Evolutionary conservation across 1,140 invertebrate genomes (phyloP), one percentile per base, ranked within the genome.

Genomic region (Drosophila burlai): DNA sequence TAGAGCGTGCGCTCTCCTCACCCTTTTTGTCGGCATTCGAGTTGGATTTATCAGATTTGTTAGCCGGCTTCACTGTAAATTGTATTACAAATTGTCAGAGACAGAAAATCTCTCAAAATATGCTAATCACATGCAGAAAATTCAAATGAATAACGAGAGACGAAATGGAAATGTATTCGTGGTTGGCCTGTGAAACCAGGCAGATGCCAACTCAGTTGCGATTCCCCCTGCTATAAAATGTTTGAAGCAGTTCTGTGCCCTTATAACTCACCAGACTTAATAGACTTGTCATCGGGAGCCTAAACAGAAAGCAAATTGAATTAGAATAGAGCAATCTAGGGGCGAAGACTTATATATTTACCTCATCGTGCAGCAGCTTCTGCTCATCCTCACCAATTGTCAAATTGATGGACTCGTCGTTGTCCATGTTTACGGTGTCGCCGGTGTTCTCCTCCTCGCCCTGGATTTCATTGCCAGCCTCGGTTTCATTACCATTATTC

Each of bases 301-400:
- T 92, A 62, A 10, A 40, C 38, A 5, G 24, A 18, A 49, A 11
- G 13, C 9, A 38, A 63, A 73, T 63, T 49, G 11, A 18, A 46
- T 77, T 43, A 80, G 69, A 43, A 62, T 26, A 13, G 4, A 31
- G 11, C 11, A 49, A 21, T 71, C 29, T 11, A 45, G 26, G n/a
- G 31, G 16, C 0, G 6, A 13, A 18, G 6, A 13, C n/a, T n/a
- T n/a, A n/a, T 45, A 8, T 2, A 36, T 52, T 76, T 80, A 91
- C 87, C 95, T 97, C 96, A 93, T 97, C 96, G 80, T 95, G 96
- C 61, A 97, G 94, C 46, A 97, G 94, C 93, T 95, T 95, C 86
- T 95, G 95, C 83, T 97, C 96, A 93, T 97, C 96, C 93, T 97
- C 96, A 45, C 96, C 96, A 87, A 97, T 95, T 66, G 96, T 96